A percentile compares a stretch with the other conserved stretches of the same genome.
Evolutionary conservation across 2,113 vertebrate species (phyloP).

Genomic region (Pteropus alecto): DNA sequence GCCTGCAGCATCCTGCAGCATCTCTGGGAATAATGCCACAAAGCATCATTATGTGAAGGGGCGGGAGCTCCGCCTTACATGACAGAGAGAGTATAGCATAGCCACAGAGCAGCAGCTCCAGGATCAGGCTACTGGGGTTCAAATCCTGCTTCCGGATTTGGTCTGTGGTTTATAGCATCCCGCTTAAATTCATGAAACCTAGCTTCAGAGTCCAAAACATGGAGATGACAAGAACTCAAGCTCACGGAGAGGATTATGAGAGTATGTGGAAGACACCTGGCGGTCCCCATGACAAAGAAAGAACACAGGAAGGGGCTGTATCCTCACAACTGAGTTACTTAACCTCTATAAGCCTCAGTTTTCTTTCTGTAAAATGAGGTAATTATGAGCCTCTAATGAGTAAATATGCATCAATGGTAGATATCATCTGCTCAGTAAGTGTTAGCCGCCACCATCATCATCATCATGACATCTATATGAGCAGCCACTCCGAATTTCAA

Average conservation of each 20-base stretch:
- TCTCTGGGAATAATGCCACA: rapidly evolving
- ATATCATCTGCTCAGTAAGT: neutral
- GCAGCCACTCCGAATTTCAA: neutral
- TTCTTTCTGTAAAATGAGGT: neutral
- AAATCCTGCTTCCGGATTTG: neutral
- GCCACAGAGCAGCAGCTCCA: neutral
- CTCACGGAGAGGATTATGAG: neutral
- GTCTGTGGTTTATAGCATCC: neutral
- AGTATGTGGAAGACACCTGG: rapidly evolving
- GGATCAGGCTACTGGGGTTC: neutral
- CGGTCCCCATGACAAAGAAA: neutral
- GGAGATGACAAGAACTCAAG: neutral
- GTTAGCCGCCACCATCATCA: neutral
- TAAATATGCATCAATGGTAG: rapidly evolving
- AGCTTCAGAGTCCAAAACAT: neutral
- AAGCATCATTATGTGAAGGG: rapidly evolving
- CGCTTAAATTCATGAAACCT: neutral
- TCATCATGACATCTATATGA: neutral
- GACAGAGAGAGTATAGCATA: rapidly evolving
- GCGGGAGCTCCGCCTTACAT: neutral
- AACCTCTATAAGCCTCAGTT: neutral
- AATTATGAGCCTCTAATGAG: neutral
- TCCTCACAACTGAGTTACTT: rapidly evolving
- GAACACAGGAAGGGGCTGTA: neutral
- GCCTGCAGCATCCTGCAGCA: rapidly evolving